Evolutionary conservation across 2,888 invertebrate species (phyloP).

Genomic region (Philereme transversata): DNA sequence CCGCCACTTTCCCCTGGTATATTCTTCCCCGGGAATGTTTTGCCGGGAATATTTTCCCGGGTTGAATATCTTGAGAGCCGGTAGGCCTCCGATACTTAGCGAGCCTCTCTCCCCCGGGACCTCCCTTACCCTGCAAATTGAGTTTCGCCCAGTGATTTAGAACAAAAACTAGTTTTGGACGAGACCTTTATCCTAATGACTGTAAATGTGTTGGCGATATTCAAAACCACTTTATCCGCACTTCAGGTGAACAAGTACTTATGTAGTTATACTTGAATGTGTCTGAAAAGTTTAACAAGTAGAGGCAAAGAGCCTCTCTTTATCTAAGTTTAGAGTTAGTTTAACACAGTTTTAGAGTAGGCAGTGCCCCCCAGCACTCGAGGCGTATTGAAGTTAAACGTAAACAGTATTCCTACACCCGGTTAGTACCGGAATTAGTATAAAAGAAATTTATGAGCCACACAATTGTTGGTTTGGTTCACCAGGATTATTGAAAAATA

Average conservation of each 20-base stretch:
- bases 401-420: too few species aligned
- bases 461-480: too few species aligned
- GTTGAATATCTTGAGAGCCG: slow-evolving; percentile 61
- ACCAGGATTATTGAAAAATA: too few species aligned
- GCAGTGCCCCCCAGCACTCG: too few species aligned
- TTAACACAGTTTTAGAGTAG: too few species aligned
- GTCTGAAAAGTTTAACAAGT: too few species aligned
- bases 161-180: slow-evolving; percentile 64
- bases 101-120: slow-evolving; percentile 53
- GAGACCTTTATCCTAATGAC: slow-evolving; percentile 30
- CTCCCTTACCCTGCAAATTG: slow-evolving; percentile 65
- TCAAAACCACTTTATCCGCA: not conserved
- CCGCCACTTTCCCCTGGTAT: slow-evolving; percentile 50
- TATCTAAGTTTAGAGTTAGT: too few species aligned
- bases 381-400: too few species aligned
- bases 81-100: slow-evolving; percentile 57
- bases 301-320: too few species aligned
- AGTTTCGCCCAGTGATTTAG: slow-evolving; percentile 72
- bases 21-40: slow-evolving; percentile 52
- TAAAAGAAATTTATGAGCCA: too few species aligned
- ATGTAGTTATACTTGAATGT: too few species aligned
- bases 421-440: too few species aligned
- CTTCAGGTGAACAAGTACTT: not conserved
- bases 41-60: slow-evolving; percentile 53
- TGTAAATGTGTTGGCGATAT: slow-evolving; percentile 6